Conservation (phyloP, 2,797 vertebrate species). For the Florisuga fusca region DNA sequence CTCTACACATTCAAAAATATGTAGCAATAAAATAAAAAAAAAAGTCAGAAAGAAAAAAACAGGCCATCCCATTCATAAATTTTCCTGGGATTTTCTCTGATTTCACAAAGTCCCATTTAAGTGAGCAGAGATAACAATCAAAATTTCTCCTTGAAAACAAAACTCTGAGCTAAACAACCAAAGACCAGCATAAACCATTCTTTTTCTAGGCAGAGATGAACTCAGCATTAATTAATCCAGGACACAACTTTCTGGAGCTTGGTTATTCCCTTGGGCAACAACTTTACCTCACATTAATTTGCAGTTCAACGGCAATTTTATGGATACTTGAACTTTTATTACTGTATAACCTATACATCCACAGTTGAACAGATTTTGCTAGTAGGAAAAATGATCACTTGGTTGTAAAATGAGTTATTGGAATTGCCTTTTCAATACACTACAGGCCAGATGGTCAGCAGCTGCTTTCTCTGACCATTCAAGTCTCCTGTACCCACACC, state of each 20-base stretch:
- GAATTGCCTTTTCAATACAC: slow-evolving; percentile 20
- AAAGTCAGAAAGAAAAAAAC: background rate
- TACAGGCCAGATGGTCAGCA: background rate
- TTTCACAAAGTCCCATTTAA: background rate
- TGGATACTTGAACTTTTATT: slow-evolving; percentile 72
- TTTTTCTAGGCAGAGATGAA: slow-evolving; percentile 22
- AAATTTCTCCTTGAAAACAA: slow-evolving; percentile 23
- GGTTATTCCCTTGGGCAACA: slow-evolving; percentile 59
- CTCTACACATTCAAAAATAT: background rate
- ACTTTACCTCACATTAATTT: slow-evolving; percentile 71
- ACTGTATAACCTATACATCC: slow-evolving; percentile 62
- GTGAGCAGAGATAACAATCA: background rate
- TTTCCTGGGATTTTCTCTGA: background rate
- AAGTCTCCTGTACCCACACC: background rate
- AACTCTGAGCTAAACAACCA: background rate
- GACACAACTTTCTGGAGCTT: slow-evolving; percentile 61
- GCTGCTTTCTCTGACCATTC: background rate
- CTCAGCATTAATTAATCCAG: slow-evolving; percentile 60
- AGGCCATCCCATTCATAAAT: background rate
- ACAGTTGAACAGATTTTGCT: slow-evolving; percentile 65
- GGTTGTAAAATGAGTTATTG: slow-evolving; percentile 67
- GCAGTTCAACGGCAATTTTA: slow-evolving; percentile 72
- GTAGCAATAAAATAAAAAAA: background rate
- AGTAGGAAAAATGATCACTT: slow-evolving; percentile 67
- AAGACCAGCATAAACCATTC: background rate